Evolutionary conservation across 2,888 invertebrate species (phyloP).

Genomic region (Epirrhoe tristata): DNA sequence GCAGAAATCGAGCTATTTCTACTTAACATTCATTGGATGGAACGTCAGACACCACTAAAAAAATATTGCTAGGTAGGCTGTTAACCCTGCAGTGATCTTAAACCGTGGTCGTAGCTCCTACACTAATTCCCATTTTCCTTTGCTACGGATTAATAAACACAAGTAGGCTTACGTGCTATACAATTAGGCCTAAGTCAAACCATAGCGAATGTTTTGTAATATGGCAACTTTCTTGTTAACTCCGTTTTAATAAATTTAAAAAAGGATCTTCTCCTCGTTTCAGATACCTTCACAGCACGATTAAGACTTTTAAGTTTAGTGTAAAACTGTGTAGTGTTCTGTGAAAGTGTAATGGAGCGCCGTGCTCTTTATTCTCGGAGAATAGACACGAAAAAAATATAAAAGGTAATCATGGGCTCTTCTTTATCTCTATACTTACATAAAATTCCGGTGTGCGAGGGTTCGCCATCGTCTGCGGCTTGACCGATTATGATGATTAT

Average conservation of each 20-base stretch:
- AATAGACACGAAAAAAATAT: slow-evolving; percentile 58
- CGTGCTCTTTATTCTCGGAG: slow-evolving; percentile 53
- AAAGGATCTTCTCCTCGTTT: slow-evolving; percentile 69
- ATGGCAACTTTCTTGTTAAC: not conserved
- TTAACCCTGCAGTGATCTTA: too few relatives aligned
- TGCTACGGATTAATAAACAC: too few relatives aligned
- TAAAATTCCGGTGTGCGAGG: too few relatives aligned
- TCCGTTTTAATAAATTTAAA: slow-evolving; percentile 51
- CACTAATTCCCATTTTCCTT: too few relatives aligned
- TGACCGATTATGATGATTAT: too few relatives aligned
- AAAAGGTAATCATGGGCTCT: slow-evolving; percentile 59
- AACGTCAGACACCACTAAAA: too few relatives aligned
- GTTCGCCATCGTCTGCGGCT: too few relatives aligned
- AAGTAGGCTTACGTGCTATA: not conserved
- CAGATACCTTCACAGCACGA: slow-evolving; percentile 62
- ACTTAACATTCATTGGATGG: too few relatives aligned
- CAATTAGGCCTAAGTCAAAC: slow-evolving; percentile 3
- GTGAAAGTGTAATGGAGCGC: slow-evolving; percentile 64
- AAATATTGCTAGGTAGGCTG: too few relatives aligned
- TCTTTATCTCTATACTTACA: not conserved
- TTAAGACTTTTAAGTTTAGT: slow-evolving; percentile 47
- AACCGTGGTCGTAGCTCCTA: too few relatives aligned
- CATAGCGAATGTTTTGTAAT: slow-evolving; percentile 45
- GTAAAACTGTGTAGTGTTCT: slow-evolving; percentile 46
- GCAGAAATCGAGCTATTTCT: too few relatives aligned